Percentiles rank a stretch among this genome's conserved stretches.
Conservation (phyloP, 2,888 invertebrate species). For the Andrena hattorfiana region DNA sequence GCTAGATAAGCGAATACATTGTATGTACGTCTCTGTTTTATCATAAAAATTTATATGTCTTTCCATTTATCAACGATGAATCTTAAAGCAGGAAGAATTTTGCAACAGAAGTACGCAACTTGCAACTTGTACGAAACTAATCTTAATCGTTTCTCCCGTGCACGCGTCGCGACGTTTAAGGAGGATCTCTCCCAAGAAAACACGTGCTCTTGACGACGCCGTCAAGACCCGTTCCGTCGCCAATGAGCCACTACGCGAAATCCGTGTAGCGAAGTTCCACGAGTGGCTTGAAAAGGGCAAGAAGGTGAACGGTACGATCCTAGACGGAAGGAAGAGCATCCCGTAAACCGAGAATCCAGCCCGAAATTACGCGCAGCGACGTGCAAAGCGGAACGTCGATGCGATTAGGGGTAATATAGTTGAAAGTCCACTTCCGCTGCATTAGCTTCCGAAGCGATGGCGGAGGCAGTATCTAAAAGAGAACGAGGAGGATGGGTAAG, state of each 20-base stretch:
- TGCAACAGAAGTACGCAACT: background rate
- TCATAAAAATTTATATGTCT: too few species aligned
- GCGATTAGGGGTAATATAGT: constrained; percentile 79
- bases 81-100: background rate
- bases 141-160: background rate
- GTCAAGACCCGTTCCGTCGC: background rate
- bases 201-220: constrained; percentile 1
- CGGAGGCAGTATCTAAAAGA: constrained; percentile 37
- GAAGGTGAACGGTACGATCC: constrained; percentile 21
- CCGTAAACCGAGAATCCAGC: constrained; percentile 46
- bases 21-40: too few species aligned
- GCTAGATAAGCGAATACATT: too few species aligned
- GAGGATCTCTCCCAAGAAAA: background rate
- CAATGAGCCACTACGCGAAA: background rate
- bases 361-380: constrained; percentile 68
- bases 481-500: constrained; percentile 7
- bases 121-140: too few species aligned
- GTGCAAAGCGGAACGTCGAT: constrained; percentile 66
- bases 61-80: too few species aligned
- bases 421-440: constrained; percentile 78
- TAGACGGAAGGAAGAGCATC: background rate
- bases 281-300: constrained; percentile 9
- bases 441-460: constrained; percentile 66
- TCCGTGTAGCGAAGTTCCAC: background rate
- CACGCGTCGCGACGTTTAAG: background rate